Evolutionary conservation across 1,140 invertebrate species (phyloP), one percentile per base, ranked within the genome.

Genomic region (Zelostemma sp.): DNA sequence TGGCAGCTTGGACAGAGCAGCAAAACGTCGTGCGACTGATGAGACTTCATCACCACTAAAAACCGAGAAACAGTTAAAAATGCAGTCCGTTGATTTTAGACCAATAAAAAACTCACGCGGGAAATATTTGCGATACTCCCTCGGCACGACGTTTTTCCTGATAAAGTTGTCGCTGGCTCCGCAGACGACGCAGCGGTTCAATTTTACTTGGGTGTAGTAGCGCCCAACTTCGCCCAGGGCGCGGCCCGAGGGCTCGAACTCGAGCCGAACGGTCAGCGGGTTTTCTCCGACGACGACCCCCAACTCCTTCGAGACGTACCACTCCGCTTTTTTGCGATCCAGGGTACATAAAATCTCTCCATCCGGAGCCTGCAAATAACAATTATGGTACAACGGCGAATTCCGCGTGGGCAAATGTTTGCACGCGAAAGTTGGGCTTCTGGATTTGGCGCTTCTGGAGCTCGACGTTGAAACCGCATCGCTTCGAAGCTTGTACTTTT

Each of bases 171-270:
- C 88, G 0, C 79, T 80, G 3, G 80, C 74, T 1, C 94, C 94
- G 82, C 94, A 96, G 0, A 95, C 93, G 4, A 95, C 94, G 77
- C 94, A 96, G n/a, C 88, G 87, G 81, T 96, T 95, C 40, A 91
- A 86, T 77, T 95, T 95, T 0, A 89, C 85, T 48, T 89, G 88
- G 40, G 90, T 88, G 72, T 94, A 95, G 81, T 93, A 95, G 14
- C 87, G 87, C 40, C 90, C 90, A 14, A 90, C 89, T 59, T 91
- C 88, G 15, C 90, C 89, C 5, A 90, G 87, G 11, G 92, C 91
- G 9, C 93, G 86, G 6, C 92, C 92, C 1, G 92, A 89, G 0
- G 94, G 94, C 76, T 95, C 93, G 82, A 95, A 95, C n/a, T 88
- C 90, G 1, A 96, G 83, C 28, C 88, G 88, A 0, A 95, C 91